Evolutionary conservation across 2,888 invertebrate genomes (phyloP), one percentile per base, ranked within the genome.

Genomic region (Junonia oenone): DNA sequence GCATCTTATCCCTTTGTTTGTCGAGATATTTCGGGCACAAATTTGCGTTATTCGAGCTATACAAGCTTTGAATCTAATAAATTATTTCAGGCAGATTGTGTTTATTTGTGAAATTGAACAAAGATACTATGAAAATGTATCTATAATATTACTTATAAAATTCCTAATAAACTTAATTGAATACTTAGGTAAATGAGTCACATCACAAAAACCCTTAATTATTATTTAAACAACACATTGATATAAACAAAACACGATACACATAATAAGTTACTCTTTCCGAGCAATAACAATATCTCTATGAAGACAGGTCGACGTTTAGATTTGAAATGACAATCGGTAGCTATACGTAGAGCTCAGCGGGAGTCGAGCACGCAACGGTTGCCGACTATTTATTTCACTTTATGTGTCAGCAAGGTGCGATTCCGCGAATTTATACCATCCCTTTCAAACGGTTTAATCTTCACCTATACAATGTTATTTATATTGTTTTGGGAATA

Each of bases 321-420:
- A 62, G 63, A 66, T 66, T 62, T 63, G 63, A 67, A 71, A 69
- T 70, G 75, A 76, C 75, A 72, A 71, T 69, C 38, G 46, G 55
- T 55, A 55, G 46, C 51, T 46, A 53, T 40, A 56, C 56, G 27
- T 45, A 52, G 38, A 45, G 31, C 58, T 54, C 63, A 64, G 61
- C 43, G 63, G 63, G 58, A 58, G 63, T 67, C 65, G 65, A 58
- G 61, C 73, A 75, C 76, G 76, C 78, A 73, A 73, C 63, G 63
- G 70, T 69, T 69, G n/a, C 65, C 65, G 63, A 73, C 80, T 73
- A 80, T 81, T 81, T 80, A 79, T 81, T 76, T 77, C 75, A 80
- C 76, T 81, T 75, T 75, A 71, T 69, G 66, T 75, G 74, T 75
- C 75, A 79, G 69, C 65, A 61, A 67, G 68, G 66, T 70, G 71